These are phyloP conservation scores for Caenorhabditis virilis DNA, from an alignment of 2,888 invertebrate species.

Conservation along the genomic window DNA sequence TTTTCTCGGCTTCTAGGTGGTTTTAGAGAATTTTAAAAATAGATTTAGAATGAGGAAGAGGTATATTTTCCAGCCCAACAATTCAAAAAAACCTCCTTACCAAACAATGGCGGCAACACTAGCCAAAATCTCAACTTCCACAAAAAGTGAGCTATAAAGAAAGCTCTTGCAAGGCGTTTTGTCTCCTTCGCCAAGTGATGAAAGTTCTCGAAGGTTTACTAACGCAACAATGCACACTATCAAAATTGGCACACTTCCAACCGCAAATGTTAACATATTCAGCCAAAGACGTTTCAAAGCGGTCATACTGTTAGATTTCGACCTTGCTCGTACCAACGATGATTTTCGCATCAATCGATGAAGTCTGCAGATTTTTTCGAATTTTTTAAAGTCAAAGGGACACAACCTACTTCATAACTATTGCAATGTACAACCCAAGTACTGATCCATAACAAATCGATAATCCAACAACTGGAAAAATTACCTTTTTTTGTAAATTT, in stretches of 20 bases:
- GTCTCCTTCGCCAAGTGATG: conserved; percentile 46
- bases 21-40: too few species aligned
- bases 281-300: conserved; percentile 59
- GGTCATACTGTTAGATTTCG: conserved; percentile 31
- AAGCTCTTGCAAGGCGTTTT: conserved; percentile 59
- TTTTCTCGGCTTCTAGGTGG: too few species aligned
- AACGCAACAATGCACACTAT: conserved; percentile 58
- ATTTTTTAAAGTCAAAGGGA: not conserved
- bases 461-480: conserved; percentile 44
- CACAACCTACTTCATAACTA: conserved; percentile 45
- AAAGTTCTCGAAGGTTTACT: conserved; percentile 44
- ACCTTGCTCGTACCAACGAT: conserved; percentile 21
- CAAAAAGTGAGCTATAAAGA: conserved; percentile 50
- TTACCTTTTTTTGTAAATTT: not conserved
- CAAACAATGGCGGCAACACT: conserved; percentile 60
- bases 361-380: conserved; percentile 5
- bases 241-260: conserved; percentile 57
- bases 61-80: conserved; percentile 1
- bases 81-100: conserved; percentile 17
- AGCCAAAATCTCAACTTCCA: conserved; percentile 60
- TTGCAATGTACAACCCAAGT: conserved; percentile 52
- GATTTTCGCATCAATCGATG: conserved; percentile 24
- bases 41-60: too few species aligned
- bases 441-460: conserved; percentile 53
- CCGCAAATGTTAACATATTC: conserved; percentile 55